Conservation (phyloP, 2,888 invertebrate genomes). For the Andricus quercusramuli region DNA sequence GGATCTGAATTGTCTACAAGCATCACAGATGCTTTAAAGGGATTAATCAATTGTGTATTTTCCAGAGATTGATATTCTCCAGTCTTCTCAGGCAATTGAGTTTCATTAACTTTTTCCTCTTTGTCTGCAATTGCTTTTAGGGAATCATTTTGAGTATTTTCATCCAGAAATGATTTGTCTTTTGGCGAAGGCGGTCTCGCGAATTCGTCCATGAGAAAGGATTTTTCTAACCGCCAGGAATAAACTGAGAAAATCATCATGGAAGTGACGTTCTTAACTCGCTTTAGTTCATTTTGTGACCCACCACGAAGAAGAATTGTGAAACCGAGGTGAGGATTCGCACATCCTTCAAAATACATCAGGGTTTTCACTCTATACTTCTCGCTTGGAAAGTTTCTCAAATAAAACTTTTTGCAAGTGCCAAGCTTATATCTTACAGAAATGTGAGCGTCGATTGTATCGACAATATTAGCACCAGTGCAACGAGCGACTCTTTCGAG, state of each 20-base stretch:
- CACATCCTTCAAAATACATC: slow-evolving; percentile 96
- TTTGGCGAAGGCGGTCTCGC: slow-evolving; percentile 85
- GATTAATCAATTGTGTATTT: neutral
- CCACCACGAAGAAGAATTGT: slow-evolving; percentile 92
- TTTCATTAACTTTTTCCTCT: slow-evolving; percentile 62
- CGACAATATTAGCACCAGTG: slow-evolving; percentile 90
- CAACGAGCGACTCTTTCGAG: slow-evolving; percentile 90
- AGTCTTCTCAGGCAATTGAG: neutral
- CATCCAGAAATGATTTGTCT: slow-evolving; percentile 79
- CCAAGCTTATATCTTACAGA: slow-evolving; percentile 89
- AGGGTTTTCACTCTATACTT: slow-evolving; percentile 87
- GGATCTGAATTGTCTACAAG: slow-evolving; percentile 66
- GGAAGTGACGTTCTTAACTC: slow-evolving; percentile 90
- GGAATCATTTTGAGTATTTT: slow-evolving; percentile 64
- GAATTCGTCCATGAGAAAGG: slow-evolving; percentile 92
- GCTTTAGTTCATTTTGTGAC: slow-evolving; percentile 85
- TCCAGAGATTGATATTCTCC: slow-evolving; percentile 22
- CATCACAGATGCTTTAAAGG: slow-evolving; percentile 60
- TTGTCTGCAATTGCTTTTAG: slow-evolving; percentile 50
- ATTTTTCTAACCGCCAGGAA: slow-evolving; percentile 95
- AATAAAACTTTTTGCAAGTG: slow-evolving; percentile 90
- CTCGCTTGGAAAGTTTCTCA: slow-evolving; percentile 81
- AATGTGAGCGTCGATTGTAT: slow-evolving; percentile 93
- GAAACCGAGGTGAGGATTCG: slow-evolving; percentile 90
- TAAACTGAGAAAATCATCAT: slow-evolving; percentile 92